These are phyloP conservation scores for Ceraclea dissimilis DNA, from an alignment of 2,888 invertebrate genomes.

Conservation along the genomic window DNA sequence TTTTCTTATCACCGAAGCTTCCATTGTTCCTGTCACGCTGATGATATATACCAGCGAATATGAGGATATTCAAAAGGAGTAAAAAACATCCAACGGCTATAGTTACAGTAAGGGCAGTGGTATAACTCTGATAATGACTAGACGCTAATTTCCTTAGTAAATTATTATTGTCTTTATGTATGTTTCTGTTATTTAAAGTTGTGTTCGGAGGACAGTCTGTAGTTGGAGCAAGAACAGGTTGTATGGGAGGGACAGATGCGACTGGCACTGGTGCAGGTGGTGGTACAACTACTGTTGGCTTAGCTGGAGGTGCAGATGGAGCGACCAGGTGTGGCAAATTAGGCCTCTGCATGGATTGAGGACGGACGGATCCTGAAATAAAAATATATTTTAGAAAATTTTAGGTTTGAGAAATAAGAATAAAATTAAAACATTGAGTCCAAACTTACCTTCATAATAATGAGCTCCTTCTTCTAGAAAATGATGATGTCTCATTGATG, in stretches of 20 bases:
- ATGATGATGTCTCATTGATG: constrained; percentile 82
- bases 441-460: constrained; percentile 73
- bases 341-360: constrained; percentile 63
- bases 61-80: constrained; percentile 71
- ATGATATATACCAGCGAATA: constrained; percentile 84
- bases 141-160: constrained; percentile 69
- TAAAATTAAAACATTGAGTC: too few relatives aligned
- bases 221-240: constrained; percentile 39
- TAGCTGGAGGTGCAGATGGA: constrained; percentile 35
- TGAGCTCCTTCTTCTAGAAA: constrained; percentile 72
- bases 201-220: constrained; percentile 69
- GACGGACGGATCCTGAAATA: constrained; percentile 65
- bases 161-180: constrained; percentile 58
- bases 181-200: constrained; percentile 37
- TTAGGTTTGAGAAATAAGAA: too few relatives aligned
- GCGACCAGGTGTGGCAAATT: constrained; percentile 50
- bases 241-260: constrained; percentile 35
- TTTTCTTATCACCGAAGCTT: constrained; percentile 61
- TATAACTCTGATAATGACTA: constrained; percentile 81
- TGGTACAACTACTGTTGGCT: constrained; percentile 43
- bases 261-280: constrained; percentile 38
- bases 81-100: constrained; percentile 81
- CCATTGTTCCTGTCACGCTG: constrained; percentile 57
- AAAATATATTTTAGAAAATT: too few relatives aligned
- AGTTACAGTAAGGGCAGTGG: constrained; percentile 81